Evolutionary conservation across 1,140 invertebrate genomes (phyloP), one percentile per base, ranked within the genome.

Genomic region (Drosophila sulfurigaster): DNA sequence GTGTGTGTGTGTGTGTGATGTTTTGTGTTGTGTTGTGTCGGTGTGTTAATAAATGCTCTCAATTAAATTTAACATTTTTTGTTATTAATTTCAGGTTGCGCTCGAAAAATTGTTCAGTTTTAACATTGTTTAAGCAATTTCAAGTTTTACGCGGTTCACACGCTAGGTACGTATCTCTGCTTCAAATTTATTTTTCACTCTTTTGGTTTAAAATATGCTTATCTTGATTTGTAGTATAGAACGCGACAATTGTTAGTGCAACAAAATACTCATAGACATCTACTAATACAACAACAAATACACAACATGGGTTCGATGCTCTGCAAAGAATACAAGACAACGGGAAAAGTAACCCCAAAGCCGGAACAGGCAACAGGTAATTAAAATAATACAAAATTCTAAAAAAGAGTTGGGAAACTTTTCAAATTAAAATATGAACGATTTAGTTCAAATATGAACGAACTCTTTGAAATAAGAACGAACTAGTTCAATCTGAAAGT

Each of bases 241-340:
- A 1, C 16, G 38, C 30, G 30, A 5, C 46, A 20, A 32, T 49
- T 67, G 30, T 13, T 30, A 5, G 4, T 49, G 30, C 49, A 38
- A 48, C 32, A 2, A 10, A 49, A 45, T 20, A 10, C 11, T 46
- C 30, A 10, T 25, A 70, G 35, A 3, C 35, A 64, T 73, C 56
- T 67, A 20, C 60, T 43, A 62, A 20, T 13, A 58, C n/a, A 57
- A 2, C 52, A 41, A 49, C 58, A 46, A 28, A 59, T 77, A 35
- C 20, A 68, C 69, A 87, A 58, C 69, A 89, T 89, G 86, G 86
- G 86, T 25, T 91, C 86, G 16, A 64, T 80, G 38, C 85, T 87
- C 35, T 89, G 86, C 67, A 89, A 89, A 82, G 86, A 89, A 68
- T 89, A 89, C 67, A 90, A 86, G 45, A 89, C 86, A 1, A 89